Evolutionary conservation across 1,140 invertebrate genomes (phyloP).

Genomic region (Apis cerana): DNA sequence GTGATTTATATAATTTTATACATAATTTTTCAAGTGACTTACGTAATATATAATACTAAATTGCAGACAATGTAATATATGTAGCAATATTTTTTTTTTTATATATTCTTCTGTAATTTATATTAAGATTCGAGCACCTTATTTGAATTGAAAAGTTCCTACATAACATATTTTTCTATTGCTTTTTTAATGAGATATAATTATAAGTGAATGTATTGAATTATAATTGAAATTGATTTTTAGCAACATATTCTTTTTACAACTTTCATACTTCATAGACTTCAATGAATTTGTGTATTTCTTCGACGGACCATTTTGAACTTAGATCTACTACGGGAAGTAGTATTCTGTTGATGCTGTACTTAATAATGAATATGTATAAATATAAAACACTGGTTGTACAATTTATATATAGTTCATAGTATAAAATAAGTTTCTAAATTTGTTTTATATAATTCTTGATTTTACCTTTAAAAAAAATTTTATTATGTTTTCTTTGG

Average conservation of each 20-base stretch:
- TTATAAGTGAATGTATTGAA: neutral
- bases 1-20: neutral
- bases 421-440: conserved; percentile 52
- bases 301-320: conserved; percentile 17
- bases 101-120: neutral
- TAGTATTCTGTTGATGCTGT: neutral
- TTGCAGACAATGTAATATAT: conserved; percentile 1
- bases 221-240: conserved; percentile 13
- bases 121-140: conserved; percentile 29
- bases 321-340: neutral
- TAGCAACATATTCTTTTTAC: conserved; percentile 14
- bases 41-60: conserved; percentile 2
- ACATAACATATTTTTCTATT: conserved; percentile 1
- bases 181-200: conserved; percentile 1
- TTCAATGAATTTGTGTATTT: conserved; percentile 5
- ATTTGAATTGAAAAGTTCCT: conserved; percentile 1
- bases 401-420: conserved; percentile 40
- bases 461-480: conserved; percentile 34
- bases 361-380: conserved; percentile 36
- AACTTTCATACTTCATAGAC: conserved; percentile 2
- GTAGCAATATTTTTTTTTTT: conserved; percentile 5
- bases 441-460: conserved; percentile 27
- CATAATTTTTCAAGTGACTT: neutral
- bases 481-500: conserved; percentile 66
- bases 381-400: conserved; percentile 40